Evolutionary conservation across 1,140 invertebrate species (phyloP), one percentile per base, ranked within the genome.

Genomic region (Drosophila orena): DNA sequence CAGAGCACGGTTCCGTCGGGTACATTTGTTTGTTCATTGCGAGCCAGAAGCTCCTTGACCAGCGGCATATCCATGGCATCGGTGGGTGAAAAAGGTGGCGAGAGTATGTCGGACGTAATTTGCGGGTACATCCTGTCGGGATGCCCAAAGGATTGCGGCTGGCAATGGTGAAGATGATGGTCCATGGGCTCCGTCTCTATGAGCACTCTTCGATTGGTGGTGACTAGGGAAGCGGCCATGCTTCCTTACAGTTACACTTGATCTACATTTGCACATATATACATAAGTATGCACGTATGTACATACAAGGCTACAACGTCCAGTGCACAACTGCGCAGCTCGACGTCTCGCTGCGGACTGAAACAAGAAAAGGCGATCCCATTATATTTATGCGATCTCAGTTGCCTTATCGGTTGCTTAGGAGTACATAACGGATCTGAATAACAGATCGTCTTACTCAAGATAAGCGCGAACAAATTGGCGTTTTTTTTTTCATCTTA

Each of bases 71-170:
- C 17, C 11, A 10, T 40, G 1, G 38, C 10, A 12, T 52, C 46
- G 7, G 24, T 27, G 4, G 80, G 64, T 1, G 80, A 84, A 37
- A 62, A 50, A 5, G 79, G 79, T 0, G 79, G 79, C 3, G 79
- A 83, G 35, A 38, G 44, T 12, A 77, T 24, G 0, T 52, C 30
- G 0, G 34, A 17, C 0, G 71, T 56, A 30, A 58, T 15, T 11
- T 30, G 40, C 6, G 15, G 0, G 17, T 38, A 43, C 27, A 57
- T 65, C 17, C 22, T 43, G 12, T 1, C 2, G n/a, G 7, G 10
- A 20, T 15, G 15, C 27, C 22, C 17, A 8, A 30, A 20, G 22
- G 11, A 15, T 3, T 44, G 43, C 24, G n/a, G n/a, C 8, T 8
- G n/a, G n/a, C n/a, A 27, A 34, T 50, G 24, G 11, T 34, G 10